Evolutionary conservation across 2,113 vertebrate genomes (phyloP).

Genomic region (Tenebrosternarchus preto): DNA sequence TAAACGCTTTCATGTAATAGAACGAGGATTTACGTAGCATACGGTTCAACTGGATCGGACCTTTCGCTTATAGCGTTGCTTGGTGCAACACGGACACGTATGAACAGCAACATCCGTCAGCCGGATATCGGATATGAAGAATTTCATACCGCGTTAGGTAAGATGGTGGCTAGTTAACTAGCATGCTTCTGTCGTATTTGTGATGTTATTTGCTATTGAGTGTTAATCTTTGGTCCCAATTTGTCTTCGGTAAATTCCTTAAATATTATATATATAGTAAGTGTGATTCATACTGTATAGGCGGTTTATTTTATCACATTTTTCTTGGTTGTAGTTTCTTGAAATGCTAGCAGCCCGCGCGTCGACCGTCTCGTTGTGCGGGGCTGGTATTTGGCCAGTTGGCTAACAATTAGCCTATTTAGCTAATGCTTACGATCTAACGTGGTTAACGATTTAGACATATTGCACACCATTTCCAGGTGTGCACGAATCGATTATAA

Average conservation of each 20-base stretch:
- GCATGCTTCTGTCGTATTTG: constrained; percentile 18
- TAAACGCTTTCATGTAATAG: too few relatives aligned
- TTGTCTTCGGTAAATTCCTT: background rate
- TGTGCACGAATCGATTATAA: too few relatives aligned
- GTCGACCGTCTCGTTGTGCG: background rate
- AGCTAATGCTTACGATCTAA: constrained; percentile 10
- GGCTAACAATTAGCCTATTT: constrained; percentile 26
- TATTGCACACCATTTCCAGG: too few relatives aligned
- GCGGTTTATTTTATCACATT: background rate
- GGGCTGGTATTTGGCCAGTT: background rate
- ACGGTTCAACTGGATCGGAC: background rate
- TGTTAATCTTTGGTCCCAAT: background rate
- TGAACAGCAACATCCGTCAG: background rate
- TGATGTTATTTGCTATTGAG: background rate
- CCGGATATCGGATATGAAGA: constrained; percentile 61
- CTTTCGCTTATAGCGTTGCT: background rate
- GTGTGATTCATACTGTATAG: background rate
- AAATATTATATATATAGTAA: background rate
- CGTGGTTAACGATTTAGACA: too few relatives aligned
- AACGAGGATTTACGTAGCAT: too few relatives aligned
- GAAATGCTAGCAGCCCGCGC: constrained; percentile 10
- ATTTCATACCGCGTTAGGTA: constrained; percentile 72
- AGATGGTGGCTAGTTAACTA: constrained; percentile 50
- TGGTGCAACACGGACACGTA: constrained; percentile 28
- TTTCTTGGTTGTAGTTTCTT: constrained; percentile 21